A percentile compares a stretch with the other conserved stretches of the same genome.
These are phyloP conservation scores for Nomada flava DNA, from an alignment of 2,888 invertebrate genomes.

Conservation along the genomic window DNA sequence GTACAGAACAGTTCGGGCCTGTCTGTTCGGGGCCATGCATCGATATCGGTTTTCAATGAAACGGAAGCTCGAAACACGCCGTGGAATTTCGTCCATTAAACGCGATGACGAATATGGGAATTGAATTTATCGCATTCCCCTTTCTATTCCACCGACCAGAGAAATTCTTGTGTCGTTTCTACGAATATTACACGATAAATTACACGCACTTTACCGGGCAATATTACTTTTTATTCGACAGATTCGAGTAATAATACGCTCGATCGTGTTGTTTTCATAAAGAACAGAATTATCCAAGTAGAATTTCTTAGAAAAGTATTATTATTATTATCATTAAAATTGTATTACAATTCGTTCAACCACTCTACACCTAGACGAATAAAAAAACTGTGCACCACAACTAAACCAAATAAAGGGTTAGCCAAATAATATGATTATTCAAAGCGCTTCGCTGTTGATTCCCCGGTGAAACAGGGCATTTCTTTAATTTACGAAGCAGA, in stretches of 20 bases:
- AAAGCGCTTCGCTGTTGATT: not conserved
- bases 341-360: no score
- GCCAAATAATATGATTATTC: no score
- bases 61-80: constrained; percentile 50
- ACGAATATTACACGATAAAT: constrained; percentile 51
- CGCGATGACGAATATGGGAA: constrained; percentile 48
- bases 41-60: constrained; percentile 63
- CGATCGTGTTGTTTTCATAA: constrained; percentile 1
- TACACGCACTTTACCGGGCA: constrained; percentile 19
- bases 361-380: no score
- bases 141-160: constrained; percentile 1
- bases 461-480: not conserved
- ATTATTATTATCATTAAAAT: no score
- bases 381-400: no score
- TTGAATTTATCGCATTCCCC: constrained; percentile 54
- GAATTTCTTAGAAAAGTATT: no score
- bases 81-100: constrained; percentile 53
- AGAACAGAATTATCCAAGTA: constrained; percentile 1
- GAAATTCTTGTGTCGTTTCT: not conserved
- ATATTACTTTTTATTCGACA: constrained; percentile 12
- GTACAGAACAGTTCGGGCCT: not conserved
- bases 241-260: not conserved
- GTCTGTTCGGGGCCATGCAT: constrained; percentile 36
- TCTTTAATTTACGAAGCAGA: not conserved
- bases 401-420: no score